Evolutionary conservation across 1,140 invertebrate species (phyloP).

Genomic region (Aphis craccivora): DNA sequence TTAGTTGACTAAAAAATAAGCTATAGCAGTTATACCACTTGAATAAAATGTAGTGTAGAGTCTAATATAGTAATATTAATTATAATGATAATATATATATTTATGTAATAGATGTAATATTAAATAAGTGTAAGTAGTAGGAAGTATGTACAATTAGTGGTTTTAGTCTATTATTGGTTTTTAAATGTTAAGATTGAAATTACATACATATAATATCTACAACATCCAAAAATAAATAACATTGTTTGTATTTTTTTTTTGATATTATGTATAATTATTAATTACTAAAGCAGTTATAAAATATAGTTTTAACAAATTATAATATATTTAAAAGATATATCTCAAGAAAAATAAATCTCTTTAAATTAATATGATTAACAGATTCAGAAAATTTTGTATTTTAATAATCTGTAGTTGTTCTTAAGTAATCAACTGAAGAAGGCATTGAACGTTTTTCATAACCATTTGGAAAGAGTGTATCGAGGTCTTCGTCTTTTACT

Average conservation of each 20-base stretch:
- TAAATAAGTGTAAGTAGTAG: too few species aligned
- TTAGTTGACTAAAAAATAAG: background rate
- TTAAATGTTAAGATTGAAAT: background rate
- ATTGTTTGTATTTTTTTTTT: background rate
- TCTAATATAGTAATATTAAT: too few species aligned
- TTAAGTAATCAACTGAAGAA: conserved; percentile 80
- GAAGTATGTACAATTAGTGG: background rate
- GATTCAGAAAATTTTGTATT: background rate
- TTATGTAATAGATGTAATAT: background rate
- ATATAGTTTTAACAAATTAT: background rate
- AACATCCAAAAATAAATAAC: background rate
- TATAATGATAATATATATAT: background rate
- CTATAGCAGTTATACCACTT: background rate
- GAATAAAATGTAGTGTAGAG: background rate
- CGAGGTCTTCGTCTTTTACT: conserved; percentile 75
- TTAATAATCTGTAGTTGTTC: conserved; percentile 77
- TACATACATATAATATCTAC: background rate
- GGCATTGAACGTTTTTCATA: conserved; percentile 76
- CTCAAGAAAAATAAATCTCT: too few species aligned
- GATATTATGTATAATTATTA: background rate
- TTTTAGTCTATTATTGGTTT: background rate
- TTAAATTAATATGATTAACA: background rate
- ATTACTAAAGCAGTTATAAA: background rate
- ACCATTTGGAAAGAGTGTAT: conserved; percentile 76
- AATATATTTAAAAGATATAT: background rate